phyloP scores from a whole-genome alignment of 2,888 invertebrate species.

The Lasioglossum zephyrum region DNA sequence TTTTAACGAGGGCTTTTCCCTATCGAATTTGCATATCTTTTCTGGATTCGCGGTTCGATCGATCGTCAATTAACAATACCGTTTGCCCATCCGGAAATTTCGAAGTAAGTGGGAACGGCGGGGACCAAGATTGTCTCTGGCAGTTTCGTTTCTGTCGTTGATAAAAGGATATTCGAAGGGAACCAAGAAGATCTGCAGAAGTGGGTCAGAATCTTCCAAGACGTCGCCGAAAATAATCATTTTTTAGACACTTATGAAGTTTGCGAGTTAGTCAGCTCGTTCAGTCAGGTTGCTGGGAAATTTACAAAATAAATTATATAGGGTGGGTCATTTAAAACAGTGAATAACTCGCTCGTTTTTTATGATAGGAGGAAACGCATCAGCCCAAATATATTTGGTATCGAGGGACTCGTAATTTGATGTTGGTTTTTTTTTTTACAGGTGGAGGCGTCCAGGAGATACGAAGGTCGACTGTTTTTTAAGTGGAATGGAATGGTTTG shows the following conservation, averaged over 20 bases:
- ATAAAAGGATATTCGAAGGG: background rate
- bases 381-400: too few species aligned
- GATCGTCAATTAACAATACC: constrained; percentile 9
- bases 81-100: background rate
- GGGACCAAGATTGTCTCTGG: background rate
- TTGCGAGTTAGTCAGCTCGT: too few species aligned
- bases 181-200: background rate
- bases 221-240: background rate
- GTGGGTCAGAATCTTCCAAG: background rate
- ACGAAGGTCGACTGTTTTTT: too few species aligned
- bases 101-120: background rate
- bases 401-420: too few species aligned
- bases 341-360: too few species aligned
- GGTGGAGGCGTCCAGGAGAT: too few species aligned
- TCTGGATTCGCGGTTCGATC: background rate
- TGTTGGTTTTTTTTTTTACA: too few species aligned
- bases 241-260: background rate
- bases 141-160: constrained; percentile 13
- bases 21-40: constrained; percentile 38
- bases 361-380: too few species aligned
- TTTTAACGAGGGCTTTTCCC: constrained; percentile 27
- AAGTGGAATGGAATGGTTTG: too few species aligned
- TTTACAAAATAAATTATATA: too few species aligned
- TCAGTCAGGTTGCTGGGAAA: too few species aligned
- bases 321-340: too few species aligned